Percentiles rank a stretch among this genome's conserved stretches.
These are phyloP conservation scores for Microcebus griseorufus DNA, from an alignment of 2,113 vertebrate genomes.

Conservation along the genomic window DNA sequence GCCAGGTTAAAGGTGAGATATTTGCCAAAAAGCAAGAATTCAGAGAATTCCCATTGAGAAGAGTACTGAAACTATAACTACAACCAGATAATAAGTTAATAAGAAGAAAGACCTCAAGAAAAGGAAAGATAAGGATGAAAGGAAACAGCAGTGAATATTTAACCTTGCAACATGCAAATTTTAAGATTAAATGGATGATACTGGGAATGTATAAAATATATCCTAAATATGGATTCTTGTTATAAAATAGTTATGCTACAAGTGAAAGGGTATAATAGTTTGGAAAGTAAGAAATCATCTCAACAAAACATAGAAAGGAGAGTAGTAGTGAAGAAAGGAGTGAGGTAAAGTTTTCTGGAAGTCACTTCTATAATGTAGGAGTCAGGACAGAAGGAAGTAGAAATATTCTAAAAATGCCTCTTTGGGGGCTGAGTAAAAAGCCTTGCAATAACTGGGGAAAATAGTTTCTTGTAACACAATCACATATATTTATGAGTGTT, in stretches of 20 bases:
- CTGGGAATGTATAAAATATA: not conserved
- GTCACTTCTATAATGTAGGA: not conserved
- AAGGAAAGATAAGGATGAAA: not conserved
- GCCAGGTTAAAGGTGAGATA: not conserved
- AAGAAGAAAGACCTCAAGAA: not conserved
- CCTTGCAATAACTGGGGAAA: not conserved
- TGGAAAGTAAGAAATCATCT: not conserved
- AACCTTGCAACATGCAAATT: not conserved
- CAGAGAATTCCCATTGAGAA: not conserved
- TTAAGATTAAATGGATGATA: not conserved
- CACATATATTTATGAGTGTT: not conserved
- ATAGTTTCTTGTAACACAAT: not conserved
- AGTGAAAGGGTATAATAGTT: not conserved
- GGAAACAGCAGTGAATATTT: not conserved
- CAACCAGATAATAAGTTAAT: not conserved
- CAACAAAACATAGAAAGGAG: not conserved
- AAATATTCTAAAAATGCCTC: not conserved
- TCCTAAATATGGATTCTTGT: not conserved
- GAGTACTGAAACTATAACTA: not conserved
- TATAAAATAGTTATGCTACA: not conserved
- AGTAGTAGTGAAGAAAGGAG: not conserved
- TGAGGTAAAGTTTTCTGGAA: not conserved
- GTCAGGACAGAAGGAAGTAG: not conserved
- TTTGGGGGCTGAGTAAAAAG: not conserved
- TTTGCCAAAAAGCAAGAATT: not conserved